Base-by-base conservation (phyloP, 2,888 invertebrate species). In the Drymonia ruficornis region DNA sequence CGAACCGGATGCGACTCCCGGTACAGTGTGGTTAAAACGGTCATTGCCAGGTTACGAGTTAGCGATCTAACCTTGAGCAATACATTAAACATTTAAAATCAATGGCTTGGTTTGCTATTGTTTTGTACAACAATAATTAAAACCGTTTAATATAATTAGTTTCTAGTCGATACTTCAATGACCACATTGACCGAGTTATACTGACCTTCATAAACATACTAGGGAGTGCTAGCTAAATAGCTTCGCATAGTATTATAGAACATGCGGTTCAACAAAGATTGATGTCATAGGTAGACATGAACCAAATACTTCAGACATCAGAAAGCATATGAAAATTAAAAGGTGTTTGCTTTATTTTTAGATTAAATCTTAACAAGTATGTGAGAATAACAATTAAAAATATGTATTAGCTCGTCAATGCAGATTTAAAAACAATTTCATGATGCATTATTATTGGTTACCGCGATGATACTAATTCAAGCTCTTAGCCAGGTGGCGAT, bases 11-110 rank as follows among this genome's bases (percentile, higher is more conserved):
- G 65, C 48, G 50, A 54, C 56, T 47, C 50, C 52, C 51, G 61
- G 52, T 63, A 60, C 55, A 53, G 52, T 52, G 44, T 51, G 50
- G 58, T 56, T 65, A 72, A 70, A 62, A 66, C 65, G 74, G 78
- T 74, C 80, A 81, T 74, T 80, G 76, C 67, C 74, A 75, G 65
- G 70, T 69, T 70, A 65, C 53, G 52, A 67, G 57, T 59, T 54
- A 55, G 60, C 58, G 56, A 58, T 63, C 44, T 64, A 67, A 67
- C 78, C 79, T 81, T 81, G 76, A 64, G 47, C 49, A 53, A 50
- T 52, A 59, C 34, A 56, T 61, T 67, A 59, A 38, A 46, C 63
- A 74, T 67, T 65, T 53, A 50, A 63, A 78, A 75, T 76, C 74
- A 74, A 79, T 76, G 63, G 66, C 48, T 48, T 60, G 54, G 60